A percentile compares a stretch with the other conserved stretches of the same genome.
These are phyloP conservation scores for Falco naumanni DNA, from an alignment of 2,797 vertebrate species.

Conservation along the genomic window DNA sequence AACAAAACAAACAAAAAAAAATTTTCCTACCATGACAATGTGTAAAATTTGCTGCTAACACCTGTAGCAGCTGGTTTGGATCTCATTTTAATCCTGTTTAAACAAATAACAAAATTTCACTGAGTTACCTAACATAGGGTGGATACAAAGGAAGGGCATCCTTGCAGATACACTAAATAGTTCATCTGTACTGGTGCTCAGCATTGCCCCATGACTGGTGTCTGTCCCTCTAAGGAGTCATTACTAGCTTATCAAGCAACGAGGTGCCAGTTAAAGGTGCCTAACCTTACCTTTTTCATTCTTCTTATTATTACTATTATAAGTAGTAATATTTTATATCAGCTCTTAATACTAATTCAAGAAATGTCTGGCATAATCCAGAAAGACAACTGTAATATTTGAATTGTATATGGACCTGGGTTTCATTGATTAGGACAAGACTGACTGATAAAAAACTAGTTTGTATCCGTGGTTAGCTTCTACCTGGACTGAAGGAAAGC, in stretches of 20 bases:
- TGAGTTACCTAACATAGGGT: background rate
- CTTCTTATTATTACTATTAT: background rate
- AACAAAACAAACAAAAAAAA: too few species aligned
- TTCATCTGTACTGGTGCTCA: background rate
- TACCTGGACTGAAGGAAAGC: background rate
- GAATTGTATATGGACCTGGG: background rate
- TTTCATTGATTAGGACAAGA: background rate
- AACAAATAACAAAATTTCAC: background rate
- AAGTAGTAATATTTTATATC: background rate
- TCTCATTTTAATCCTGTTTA: background rate
- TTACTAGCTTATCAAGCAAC: background rate
- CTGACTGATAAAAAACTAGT: background rate
- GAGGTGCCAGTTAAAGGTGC: background rate
- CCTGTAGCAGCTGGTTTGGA: background rate
- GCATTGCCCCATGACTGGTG: background rate
- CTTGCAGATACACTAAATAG: rapidly evolving
- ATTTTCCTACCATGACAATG: background rate
- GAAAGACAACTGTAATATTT: background rate
- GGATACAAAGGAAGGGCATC: background rate
- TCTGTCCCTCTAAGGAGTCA: background rate
- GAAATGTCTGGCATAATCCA: background rate
- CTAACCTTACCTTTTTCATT: background rate
- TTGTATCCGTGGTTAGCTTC: background rate
- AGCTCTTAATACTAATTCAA: background rate
- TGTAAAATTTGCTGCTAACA: background rate